phyloP scores from a whole-genome alignment of 2,113 vertebrate species.

The Scopus umbretta region DNA sequence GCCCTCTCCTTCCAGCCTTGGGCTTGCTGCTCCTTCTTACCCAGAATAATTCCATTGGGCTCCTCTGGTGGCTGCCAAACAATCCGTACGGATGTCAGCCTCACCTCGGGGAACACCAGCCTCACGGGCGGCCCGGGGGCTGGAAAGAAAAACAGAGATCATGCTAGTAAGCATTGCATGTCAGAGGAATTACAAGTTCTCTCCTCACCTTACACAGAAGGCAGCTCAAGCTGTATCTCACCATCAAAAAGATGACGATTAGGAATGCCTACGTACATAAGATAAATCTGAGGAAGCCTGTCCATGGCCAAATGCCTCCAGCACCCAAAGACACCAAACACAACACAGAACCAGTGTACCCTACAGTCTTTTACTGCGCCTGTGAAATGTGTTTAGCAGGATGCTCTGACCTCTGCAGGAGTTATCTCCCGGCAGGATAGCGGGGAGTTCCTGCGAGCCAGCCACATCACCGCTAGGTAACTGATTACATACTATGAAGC shows the following conservation, averaged over 20 bases:
- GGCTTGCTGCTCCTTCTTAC: slow-evolving; percentile 67
- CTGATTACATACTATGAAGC: background rate
- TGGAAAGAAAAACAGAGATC: slow-evolving; percentile 21
- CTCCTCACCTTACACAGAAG: fast-evolving
- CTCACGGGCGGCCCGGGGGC: slow-evolving; percentile 87
- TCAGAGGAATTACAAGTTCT: background rate
- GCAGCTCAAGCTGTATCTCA: background rate
- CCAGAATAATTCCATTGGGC: slow-evolving; percentile 90
- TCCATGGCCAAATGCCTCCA: background rate
- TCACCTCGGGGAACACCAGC: slow-evolving; percentile 92
- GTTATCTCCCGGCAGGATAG: background rate
- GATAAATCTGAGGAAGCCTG: background rate
- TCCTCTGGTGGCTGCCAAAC: slow-evolving; percentile 90
- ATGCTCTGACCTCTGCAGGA: background rate
- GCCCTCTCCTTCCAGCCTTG: background rate
- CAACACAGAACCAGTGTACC: background rate
- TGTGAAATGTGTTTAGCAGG: background rate
- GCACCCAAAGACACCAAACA: background rate
- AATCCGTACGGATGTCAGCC: slow-evolving; percentile 83
- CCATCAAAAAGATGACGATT: fast-evolving
- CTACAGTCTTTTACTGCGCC: background rate
- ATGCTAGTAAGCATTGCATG: background rate
- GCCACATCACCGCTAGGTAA: background rate
- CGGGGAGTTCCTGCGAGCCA: background rate
- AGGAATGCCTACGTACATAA: fast-evolving